phyloP scores from a whole-genome alignment of 2,888 invertebrate species.

The Entomobrya multifasciata region DNA sequence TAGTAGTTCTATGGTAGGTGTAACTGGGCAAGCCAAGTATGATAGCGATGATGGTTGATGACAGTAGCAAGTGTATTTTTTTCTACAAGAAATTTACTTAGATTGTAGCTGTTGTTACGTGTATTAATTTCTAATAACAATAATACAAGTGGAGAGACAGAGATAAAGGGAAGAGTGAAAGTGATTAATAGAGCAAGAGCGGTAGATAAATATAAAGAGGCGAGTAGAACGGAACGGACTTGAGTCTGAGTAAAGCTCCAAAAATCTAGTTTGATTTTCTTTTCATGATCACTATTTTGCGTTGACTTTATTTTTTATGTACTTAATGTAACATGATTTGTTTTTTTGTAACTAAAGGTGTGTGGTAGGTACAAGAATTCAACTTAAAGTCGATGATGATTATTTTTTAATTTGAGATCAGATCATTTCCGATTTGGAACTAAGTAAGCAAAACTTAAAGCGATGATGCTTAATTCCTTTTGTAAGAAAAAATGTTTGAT shows the following conservation, averaged over 20 bases:
- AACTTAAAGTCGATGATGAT: no score
- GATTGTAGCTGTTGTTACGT: not conserved
- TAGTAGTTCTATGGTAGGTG: no score
- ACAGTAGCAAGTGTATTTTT: not conserved
- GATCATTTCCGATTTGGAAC: no score
- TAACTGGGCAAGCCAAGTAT: not conserved
- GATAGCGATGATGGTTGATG: not conserved
- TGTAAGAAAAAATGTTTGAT: no score
- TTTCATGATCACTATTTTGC: slow-evolving; percentile 8
- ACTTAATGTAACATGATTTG: not conserved
- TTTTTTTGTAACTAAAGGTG: no score
- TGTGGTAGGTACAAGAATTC: no score
- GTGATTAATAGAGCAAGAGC: not conserved
- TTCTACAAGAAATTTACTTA: not conserved
- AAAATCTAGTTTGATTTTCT: slow-evolving; percentile 43
- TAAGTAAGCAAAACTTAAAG: no score
- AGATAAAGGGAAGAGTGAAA: slow-evolving; percentile 5
- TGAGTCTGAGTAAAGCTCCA: slow-evolving; percentile 71
- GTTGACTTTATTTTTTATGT: not conserved
- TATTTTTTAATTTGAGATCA: no score
- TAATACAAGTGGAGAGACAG: not conserved
- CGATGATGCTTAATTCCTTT: no score
- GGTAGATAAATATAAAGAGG: slow-evolving; percentile 47
- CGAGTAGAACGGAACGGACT: slow-evolving; percentile 74
- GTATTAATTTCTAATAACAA: not conserved